Conservation (phyloP, 2,113 vertebrate species). For the Arothron firmamentum region DNA sequence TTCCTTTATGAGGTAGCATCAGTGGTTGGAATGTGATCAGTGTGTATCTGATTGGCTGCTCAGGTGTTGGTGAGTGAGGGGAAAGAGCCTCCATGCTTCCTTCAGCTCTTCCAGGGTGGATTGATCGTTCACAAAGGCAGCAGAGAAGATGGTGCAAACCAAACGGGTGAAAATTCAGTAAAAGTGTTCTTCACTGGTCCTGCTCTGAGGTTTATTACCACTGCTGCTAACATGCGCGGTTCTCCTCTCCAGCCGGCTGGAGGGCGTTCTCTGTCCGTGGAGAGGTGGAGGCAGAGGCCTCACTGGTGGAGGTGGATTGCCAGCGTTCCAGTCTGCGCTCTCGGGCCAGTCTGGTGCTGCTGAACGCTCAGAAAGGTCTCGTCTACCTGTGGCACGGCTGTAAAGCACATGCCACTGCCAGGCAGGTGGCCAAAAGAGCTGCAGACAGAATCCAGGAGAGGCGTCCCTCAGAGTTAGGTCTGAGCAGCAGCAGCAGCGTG, state of each 20-base stretch:
- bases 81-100: constrained; percentile 79
- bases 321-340: constrained; percentile 72
- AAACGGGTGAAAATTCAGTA: constrained; percentile 51
- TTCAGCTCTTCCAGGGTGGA: constrained; percentile 79
- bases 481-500: constrained; percentile 61
- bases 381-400: constrained; percentile 78
- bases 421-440: constrained; percentile 69
- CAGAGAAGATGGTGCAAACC: constrained; percentile 58
- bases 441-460: constrained; percentile 62
- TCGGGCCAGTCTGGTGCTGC: constrained; percentile 69
- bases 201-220: not conserved
- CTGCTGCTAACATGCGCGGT: not conserved
- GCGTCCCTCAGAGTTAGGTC: constrained; percentile 68
- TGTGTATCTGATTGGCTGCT: not conserved
- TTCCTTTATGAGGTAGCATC: too few species aligned
- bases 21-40: not conserved
- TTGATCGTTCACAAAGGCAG: constrained; percentile 74
- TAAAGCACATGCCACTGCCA: constrained; percentile 61
- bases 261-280: constrained; percentile 75
- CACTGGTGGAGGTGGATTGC: constrained; percentile 74
- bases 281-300: constrained; percentile 67
- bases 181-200: not conserved
- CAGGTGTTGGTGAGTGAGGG: constrained; percentile 77
- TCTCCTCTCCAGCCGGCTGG: constrained; percentile 58
- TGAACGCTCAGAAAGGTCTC: constrained; percentile 50